Evolutionary conservation across 2,113 vertebrate species (phyloP), one percentile per base, ranked within the genome.

Genomic region (Indicator maculatus): DNA sequence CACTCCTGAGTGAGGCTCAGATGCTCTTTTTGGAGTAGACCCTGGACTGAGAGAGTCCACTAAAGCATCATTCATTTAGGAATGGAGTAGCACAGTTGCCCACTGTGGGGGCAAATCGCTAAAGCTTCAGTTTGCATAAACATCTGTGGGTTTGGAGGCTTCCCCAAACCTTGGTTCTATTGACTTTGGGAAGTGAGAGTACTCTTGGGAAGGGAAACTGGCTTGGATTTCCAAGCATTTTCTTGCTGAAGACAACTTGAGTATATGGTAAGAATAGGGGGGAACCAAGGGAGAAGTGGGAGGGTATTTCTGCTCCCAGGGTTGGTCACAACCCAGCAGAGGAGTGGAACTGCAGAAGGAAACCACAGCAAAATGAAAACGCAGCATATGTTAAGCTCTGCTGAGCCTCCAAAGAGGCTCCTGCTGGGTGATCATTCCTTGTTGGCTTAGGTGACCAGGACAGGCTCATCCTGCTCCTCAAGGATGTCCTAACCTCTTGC

Each of bases 91-190:
- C 79, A 85, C 65, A 38, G 1, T 3, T 89, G 59, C 41, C 82
- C 47, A 1, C 28, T 61, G 3, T 27, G 3, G 50, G 50, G 60
- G 66, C 63, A 75, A 58, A 88, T 50, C 78, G 85, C 83, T 91
- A 88, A 89, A 93, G 81, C 66, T 95, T 92, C 83, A 26, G 53
- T 67, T 94, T 91, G 94, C 85, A 80, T 83, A 93, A 93, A 75
- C 76, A 55, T 81, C 91, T 72, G 0, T 8, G 24, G 63, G 39
- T 81, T 74, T 88, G 91, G 76, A 67, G 76, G 64, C 75, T 81
- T 75, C 65, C 27, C 89, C 83, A 89, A 59, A 67, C 82, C 82
- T 90, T 8, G 5, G 26, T 93, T 89, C 58, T 44, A 15, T 15
- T 71, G 58, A 80, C 65, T 93, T 65, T 81, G 61, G 60, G 75